Conservation (phyloP, 2,113 vertebrate genomes). For the Formicarius rufipectus region DNA sequence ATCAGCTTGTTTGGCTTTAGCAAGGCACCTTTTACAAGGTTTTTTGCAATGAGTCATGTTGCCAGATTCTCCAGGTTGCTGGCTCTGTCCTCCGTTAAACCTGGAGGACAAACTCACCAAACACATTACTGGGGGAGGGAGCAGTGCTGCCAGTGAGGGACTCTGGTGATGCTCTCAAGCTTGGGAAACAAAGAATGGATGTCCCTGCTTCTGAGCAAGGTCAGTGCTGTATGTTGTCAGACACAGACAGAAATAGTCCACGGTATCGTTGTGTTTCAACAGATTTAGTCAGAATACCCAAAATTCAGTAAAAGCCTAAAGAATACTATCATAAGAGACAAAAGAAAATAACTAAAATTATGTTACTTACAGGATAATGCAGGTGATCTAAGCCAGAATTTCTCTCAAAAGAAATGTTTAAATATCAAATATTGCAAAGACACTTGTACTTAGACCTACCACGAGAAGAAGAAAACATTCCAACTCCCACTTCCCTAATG, state of each 20-base stretch:
- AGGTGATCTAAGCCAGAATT: not conserved
- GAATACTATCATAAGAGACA: not conserved
- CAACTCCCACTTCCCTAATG: not conserved
- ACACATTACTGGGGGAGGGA: not conserved
- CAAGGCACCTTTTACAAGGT: conserved; percentile 27
- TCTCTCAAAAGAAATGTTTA: not conserved
- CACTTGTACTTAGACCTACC: not conserved
- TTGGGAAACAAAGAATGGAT: not conserved
- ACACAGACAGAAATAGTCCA: not conserved
- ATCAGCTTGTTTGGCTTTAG: not conserved
- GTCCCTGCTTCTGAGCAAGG: not conserved
- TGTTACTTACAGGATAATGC: not conserved
- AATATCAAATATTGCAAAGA: not conserved
- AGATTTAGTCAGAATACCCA: not conserved
- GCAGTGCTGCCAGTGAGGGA: not conserved
- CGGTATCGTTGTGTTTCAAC: not conserved
- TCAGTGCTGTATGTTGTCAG: not conserved
- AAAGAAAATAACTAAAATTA: not conserved
- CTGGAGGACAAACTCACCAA: conserved; percentile 37
- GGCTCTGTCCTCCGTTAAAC: conserved; percentile 52
- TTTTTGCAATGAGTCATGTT: conserved; percentile 35
- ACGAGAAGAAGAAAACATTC: not conserved
- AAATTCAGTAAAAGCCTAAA: not conserved
- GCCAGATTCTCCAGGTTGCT: conserved; percentile 58
- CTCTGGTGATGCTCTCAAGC: conserved; percentile 5